Percentiles rank a stretch among this genome's conserved stretches.
These are phyloP conservation scores for Sphaerophoria taeniata DNA, from an alignment of 2,888 invertebrate species.

Conservation along the genomic window DNA sequence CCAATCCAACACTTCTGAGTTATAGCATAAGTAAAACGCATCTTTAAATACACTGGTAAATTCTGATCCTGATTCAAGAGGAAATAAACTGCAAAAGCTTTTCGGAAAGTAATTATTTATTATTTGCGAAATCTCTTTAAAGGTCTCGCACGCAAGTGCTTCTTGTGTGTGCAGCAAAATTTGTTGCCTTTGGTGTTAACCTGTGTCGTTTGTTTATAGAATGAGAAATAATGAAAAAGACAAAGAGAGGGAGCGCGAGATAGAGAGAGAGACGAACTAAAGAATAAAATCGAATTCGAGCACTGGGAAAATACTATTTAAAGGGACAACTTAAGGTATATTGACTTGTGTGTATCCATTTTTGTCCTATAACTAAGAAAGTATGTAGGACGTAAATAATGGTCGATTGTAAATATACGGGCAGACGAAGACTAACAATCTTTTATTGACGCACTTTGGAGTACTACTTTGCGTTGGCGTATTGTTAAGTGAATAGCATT, in stretches of 20 bases:
- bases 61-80: not conserved
- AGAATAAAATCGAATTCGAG: slow-evolving; percentile 26
- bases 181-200: slow-evolving; percentile 36
- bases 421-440: not conserved
- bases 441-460: slow-evolving; percentile 25
- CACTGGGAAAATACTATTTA: slow-evolving; percentile 22
- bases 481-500: slow-evolving; percentile 14
- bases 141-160: slow-evolving; percentile 36
- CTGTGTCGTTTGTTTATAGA: slow-evolving; percentile 24
- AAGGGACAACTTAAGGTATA: slow-evolving; percentile 16
- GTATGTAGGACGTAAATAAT: not conserved
- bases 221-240: not conserved
- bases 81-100: no score
- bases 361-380: not conserved
- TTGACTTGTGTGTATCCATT: not conserved
- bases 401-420: not conserved
- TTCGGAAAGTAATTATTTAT: slow-evolving; percentile 51
- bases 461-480: not conserved
- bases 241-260: no score
- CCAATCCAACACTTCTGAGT: no score
- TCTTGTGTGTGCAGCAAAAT: slow-evolving; percentile 43
- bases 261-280: not conserved
- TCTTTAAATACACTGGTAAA: not conserved
- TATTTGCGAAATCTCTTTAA: slow-evolving; percentile 49
- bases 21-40: slow-evolving; percentile 2